Conservation (phyloP, 2,113 vertebrate species). For the Steatornis caripensis region DNA sequence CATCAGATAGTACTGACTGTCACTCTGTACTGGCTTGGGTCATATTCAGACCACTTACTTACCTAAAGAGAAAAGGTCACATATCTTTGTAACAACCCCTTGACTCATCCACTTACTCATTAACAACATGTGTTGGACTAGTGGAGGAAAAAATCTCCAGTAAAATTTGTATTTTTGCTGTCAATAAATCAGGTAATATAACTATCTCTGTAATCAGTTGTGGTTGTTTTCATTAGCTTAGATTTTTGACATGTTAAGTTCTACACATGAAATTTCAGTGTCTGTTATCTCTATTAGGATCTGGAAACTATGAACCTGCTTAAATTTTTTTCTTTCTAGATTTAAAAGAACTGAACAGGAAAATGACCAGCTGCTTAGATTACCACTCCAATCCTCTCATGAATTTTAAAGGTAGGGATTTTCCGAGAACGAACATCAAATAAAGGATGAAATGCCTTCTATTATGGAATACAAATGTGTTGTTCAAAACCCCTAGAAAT, state of each 20-base stretch:
- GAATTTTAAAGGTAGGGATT: conserved; percentile 65
- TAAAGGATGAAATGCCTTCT: conserved; percentile 59
- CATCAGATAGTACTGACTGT: neutral
- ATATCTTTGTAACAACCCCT: neutral
- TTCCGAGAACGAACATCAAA: conserved; percentile 61
- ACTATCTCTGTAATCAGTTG: neutral
- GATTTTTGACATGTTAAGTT: conserved; percentile 31
- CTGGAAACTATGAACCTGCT: neutral
- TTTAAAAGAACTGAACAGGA: conserved; percentile 50
- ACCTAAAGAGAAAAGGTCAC: neutral
- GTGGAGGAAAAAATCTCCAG: neutral
- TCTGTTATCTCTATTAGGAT: conserved; percentile 36
- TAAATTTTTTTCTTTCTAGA: neutral
- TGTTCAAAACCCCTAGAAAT: conserved; percentile 61
- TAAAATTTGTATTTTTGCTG: neutral
- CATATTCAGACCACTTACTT: neutral
- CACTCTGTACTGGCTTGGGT: neutral
- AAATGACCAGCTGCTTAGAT: conserved; percentile 66
- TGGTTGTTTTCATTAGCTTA: neutral
- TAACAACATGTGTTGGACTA: neutral
- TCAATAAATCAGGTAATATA: neutral
- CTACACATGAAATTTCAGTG: conserved; percentile 29
- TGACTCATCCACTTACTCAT: neutral
- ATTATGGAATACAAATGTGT: conserved; percentile 56
- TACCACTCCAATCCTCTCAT: conserved; percentile 59